A percentile compares a stretch with the other conserved stretches of the same genome.
phyloP scores from a whole-genome alignment of 2,888 invertebrate species.

The Sinotaia quadrata region DNA sequence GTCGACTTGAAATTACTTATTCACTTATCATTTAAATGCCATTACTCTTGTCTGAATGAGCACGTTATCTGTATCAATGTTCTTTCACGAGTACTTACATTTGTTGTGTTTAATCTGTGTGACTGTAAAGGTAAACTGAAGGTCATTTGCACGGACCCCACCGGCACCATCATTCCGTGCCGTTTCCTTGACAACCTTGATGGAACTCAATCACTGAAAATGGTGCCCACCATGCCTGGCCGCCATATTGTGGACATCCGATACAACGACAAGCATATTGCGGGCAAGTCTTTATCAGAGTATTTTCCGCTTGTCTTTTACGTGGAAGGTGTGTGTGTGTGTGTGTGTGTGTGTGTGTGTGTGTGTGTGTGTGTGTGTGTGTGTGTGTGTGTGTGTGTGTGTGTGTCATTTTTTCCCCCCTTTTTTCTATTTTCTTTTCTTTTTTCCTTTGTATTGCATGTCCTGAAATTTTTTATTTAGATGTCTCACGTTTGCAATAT shows the following conservation, averaged over 20 bases:
- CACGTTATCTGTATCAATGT: no score
- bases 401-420: no score
- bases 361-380: constrained; percentile 9
- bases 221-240: constrained; percentile 54
- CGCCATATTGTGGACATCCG: constrained; percentile 55
- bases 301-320: background rate
- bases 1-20: no score
- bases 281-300: constrained; percentile 54
- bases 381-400: background rate
- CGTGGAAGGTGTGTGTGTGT: no score
- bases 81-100: no score
- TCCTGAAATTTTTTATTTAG: no score
- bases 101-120: background rate
- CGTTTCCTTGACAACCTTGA: constrained; percentile 51
- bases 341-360: constrained; percentile 17
- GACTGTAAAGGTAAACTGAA: constrained; percentile 51
- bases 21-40: no score
- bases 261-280: constrained; percentile 53
- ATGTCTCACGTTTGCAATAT: no score
- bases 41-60: no score
- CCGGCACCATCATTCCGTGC: constrained; percentile 45
- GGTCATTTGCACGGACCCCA: constrained; percentile 54
- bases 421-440: background rate
- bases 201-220: constrained; percentile 50
- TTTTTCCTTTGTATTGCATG: background rate